Conservation (phyloP, 2,888 invertebrate genomes). For the Tolmerus cingulatus region DNA sequence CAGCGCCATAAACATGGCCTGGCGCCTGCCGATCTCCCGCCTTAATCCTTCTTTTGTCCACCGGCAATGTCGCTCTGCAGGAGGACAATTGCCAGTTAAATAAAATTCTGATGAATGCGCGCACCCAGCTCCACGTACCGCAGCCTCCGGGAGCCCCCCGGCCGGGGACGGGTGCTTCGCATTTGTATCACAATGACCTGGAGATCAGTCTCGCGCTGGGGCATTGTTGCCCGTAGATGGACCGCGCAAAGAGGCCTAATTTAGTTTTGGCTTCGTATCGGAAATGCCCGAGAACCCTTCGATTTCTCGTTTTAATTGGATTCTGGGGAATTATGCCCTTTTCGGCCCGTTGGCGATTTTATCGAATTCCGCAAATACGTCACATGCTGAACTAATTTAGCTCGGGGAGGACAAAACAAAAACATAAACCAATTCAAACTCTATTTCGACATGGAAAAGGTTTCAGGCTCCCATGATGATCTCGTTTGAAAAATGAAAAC, state of each 20-base stretch:
- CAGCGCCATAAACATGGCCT: conserved; percentile 36
- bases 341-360: neutral
- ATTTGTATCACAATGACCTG: conserved; percentile 3
- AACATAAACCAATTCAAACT: neutral
- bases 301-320: conserved; percentile 43
- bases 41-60: conserved; percentile 40
- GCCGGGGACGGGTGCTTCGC: neutral
- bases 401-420: neutral
- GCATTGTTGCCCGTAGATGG: conserved; percentile 39
- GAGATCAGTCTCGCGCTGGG: neutral
- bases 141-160: neutral
- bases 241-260: conserved; percentile 16
- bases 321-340: neutral
- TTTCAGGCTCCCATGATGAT: neutral
- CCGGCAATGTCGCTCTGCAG: conserved; percentile 7
- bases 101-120: conserved; percentile 41
- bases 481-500: neutral
- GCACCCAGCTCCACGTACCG: neutral
- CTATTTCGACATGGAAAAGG: neutral
- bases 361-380: neutral
- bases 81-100: conserved; percentile 38
- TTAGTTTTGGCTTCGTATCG: neutral
- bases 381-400: neutral
- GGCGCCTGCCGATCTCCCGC: conserved; percentile 37
- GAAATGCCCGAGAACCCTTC: conserved; percentile 5